phyloP scores from a whole-genome alignment of 2,888 invertebrate species.

The Nysson spinosus region DNA sequence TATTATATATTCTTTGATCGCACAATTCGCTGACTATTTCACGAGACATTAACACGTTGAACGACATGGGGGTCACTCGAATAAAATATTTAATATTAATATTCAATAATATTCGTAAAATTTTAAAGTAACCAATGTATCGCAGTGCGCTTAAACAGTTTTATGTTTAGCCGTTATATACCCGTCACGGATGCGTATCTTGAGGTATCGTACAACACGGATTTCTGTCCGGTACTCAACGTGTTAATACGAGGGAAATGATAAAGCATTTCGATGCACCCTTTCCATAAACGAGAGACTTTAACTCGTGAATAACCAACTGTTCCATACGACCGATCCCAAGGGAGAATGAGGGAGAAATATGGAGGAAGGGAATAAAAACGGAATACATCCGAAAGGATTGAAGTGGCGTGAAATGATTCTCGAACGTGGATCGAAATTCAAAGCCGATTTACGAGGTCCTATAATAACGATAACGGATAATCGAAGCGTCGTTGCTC shows the following conservation, averaged over 20 bases:
- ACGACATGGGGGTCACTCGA: too few species aligned
- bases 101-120: too few species aligned
- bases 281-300: not conserved
- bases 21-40: too few species aligned
- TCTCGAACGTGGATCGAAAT: conserved; percentile 24
- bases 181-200: too few species aligned
- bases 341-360: not conserved
- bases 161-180: too few species aligned
- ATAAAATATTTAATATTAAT: too few species aligned
- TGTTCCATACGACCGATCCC: conserved; percentile 43
- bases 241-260: conserved; percentile 15
- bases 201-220: too few species aligned
- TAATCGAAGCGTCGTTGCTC: conserved; percentile 51
- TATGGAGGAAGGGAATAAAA: not conserved
- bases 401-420: conserved; percentile 14
- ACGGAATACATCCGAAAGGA: conserved; percentile 1
- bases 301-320: conserved; percentile 19
- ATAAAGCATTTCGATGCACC: not conserved
- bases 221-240: too few species aligned
- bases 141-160: too few species aligned
- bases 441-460: conserved; percentile 44
- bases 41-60: too few species aligned
- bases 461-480: conserved; percentile 50
- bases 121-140: too few species aligned
- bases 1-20: too few species aligned